These are phyloP conservation scores for Eutolmus rufibarbis DNA, from an alignment of 2,888 invertebrate species.

Conservation along the genomic window DNA sequence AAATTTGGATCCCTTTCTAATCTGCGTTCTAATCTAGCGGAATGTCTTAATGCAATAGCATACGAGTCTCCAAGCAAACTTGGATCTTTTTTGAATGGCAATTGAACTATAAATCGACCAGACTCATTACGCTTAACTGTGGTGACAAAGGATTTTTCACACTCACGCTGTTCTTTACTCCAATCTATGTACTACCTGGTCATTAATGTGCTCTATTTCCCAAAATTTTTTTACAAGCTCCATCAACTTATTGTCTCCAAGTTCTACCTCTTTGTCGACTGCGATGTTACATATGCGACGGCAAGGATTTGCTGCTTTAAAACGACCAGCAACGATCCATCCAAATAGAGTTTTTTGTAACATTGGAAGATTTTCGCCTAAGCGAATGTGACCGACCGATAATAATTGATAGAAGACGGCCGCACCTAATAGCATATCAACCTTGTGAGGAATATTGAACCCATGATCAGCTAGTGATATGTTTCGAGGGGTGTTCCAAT, in stretches of 20 bases:
- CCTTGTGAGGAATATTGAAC: background rate
- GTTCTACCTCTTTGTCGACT: background rate
- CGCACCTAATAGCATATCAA: background rate
- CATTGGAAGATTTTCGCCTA: background rate
- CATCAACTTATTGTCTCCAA: background rate
- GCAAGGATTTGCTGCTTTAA: background rate
- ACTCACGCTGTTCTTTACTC: background rate
- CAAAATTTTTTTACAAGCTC: background rate
- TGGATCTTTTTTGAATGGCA: background rate
- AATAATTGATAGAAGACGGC: background rate
- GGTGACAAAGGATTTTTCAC: background rate
- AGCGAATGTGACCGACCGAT: background rate
- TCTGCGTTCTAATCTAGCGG: constrained; percentile 40
- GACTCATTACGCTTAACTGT: background rate
- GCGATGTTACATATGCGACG: background rate
- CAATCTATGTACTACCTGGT: background rate
- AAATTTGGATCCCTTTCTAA: constrained; percentile 33
- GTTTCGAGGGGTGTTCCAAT: background rate
- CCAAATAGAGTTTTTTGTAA: background rate
- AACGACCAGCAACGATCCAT: background rate
- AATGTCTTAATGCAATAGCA: background rate
- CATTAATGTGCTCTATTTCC: background rate
- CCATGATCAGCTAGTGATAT: background rate
- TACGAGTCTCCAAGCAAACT: background rate
- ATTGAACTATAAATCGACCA: background rate